phyloP scores from a whole-genome alignment of 1,140 invertebrate species.

The Oedothorax gibbosus region DNA sequence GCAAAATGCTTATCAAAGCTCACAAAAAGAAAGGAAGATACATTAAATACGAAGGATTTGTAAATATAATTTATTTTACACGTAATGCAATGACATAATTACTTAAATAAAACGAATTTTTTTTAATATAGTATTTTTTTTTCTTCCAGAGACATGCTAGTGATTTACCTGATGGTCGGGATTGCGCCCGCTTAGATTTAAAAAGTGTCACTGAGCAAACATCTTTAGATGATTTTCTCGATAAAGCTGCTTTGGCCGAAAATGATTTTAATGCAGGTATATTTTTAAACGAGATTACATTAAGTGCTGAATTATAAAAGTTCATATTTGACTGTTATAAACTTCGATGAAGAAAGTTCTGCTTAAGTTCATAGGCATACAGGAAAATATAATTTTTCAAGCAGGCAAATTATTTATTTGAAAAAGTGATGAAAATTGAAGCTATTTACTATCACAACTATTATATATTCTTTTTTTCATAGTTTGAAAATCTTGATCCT shows the following conservation, averaged over 20 bases:
- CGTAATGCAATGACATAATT: neutral
- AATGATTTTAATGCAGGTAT: conserved; percentile 83
- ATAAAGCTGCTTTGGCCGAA: conserved; percentile 91
- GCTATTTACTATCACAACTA: no score
- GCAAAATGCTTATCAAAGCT: conserved; percentile 20
- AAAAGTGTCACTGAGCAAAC: conserved; percentile 96
- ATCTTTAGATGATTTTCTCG: conserved; percentile 94
- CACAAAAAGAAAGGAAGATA: conserved; percentile 29
- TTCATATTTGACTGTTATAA: no score
- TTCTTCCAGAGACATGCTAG: conserved; percentile 72
- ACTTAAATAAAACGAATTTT: neutral
- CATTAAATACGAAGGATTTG: conserved; percentile 7
- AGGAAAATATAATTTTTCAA: no score
- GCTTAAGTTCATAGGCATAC: no score
- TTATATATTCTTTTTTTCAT: no score
- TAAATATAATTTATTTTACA: conserved; percentile 4
- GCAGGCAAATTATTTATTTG: no score
- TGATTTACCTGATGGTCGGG: conserved; percentile 88
- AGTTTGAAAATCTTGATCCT: no score
- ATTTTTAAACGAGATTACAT: no score
- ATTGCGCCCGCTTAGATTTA: conserved; percentile 89
- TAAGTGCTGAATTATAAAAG: no score
- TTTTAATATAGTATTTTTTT: neutral
- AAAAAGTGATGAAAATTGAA: no score
- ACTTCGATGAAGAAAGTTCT: no score